phyloP scores from a whole-genome alignment of 2,113 vertebrate genomes.

The Dolichotis patagonum region DNA sequence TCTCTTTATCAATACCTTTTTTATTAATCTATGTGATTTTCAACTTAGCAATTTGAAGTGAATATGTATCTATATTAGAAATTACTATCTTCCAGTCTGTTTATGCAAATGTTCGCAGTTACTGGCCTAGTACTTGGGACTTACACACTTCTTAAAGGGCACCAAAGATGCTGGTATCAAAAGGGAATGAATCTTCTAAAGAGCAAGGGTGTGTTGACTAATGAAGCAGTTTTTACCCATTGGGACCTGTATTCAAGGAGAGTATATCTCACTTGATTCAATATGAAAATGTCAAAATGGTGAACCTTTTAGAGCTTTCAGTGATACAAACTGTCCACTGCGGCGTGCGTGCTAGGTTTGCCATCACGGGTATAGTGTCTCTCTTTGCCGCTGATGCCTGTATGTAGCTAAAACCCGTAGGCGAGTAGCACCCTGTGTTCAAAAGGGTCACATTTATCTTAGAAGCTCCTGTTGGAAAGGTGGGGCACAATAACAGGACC shows the following conservation, averaged over 20 bases:
- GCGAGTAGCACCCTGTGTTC: not conserved
- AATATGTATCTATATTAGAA: not conserved
- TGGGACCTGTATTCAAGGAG: not conserved
- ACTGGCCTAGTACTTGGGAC: not conserved
- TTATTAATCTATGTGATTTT: conserved; percentile 13
- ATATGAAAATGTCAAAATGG: not conserved
- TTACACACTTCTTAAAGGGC: not conserved
- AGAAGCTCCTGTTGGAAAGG: not conserved
- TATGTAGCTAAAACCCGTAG: not conserved
- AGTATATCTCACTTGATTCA: not conserved
- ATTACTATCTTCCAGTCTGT: not conserved
- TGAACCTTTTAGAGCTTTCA: not conserved
- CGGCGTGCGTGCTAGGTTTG: not conserved
- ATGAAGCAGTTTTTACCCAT: not conserved
- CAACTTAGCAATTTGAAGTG: not conserved
- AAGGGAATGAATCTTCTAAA: not conserved
- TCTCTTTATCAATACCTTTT: not conserved
- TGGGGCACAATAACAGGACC: too few relatives aligned
- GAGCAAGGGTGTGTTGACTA: not conserved
- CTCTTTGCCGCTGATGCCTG: not conserved
- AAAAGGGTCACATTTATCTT: not conserved
- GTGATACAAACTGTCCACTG: not conserved
- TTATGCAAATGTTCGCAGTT: not conserved
- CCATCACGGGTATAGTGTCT: not conserved
- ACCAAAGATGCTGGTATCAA: not conserved